phyloP scores from a whole-genome alignment of 2,113 vertebrate species.

The Nothobranchius kuhntae region DNA sequence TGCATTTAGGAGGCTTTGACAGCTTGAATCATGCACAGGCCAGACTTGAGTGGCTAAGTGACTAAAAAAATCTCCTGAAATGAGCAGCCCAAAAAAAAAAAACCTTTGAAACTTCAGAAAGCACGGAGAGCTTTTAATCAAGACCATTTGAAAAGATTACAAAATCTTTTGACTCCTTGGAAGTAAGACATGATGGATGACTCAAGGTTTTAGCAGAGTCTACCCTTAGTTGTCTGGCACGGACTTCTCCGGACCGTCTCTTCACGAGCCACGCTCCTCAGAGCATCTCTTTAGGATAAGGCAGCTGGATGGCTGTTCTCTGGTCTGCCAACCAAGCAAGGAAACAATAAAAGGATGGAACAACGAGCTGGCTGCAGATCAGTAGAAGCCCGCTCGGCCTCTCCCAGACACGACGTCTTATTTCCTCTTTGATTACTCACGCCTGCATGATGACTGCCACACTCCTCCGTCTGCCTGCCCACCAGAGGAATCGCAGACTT shows the following conservation, averaged over 20 bases:
- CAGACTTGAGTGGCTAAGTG: no score
- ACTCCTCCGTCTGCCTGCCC: conserved; percentile 55
- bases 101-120: not conserved
- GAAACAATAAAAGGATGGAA: conserved; percentile 63
- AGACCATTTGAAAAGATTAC: not conserved
- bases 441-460: conserved; percentile 58
- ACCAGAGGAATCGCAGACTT: conserved; percentile 49
- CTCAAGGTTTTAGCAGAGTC: not conserved
- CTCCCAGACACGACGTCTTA: conserved; percentile 70
- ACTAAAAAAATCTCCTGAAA: no score
- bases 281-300: not conserved
- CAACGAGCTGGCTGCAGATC: conserved; percentile 71
- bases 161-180: not conserved
- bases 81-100: no score
- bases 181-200: not conserved
- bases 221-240: not conserved
- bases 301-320: conserved; percentile 26
- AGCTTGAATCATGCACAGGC: no score
- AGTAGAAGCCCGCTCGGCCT: conserved; percentile 48
- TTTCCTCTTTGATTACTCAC: conserved; percentile 75
- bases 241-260: not conserved
- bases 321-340: conserved; percentile 51
- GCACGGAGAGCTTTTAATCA: not conserved
- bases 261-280: no score
- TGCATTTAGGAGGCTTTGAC: no score